Conservation (phyloP, 2,797 vertebrate genomes). For the Lacerta viridis region DNA sequence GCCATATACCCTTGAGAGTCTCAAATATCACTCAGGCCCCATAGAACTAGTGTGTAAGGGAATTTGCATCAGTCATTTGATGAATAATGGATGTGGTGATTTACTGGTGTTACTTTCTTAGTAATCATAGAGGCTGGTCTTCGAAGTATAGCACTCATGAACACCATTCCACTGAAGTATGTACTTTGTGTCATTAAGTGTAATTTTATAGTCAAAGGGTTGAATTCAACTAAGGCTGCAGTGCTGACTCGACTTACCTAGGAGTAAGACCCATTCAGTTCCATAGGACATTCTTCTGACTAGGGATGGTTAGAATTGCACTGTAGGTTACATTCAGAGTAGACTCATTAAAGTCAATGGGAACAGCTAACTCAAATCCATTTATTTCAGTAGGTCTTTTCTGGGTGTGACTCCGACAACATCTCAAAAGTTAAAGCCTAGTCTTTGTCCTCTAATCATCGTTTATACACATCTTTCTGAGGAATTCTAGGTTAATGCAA, state of each 20-base stretch:
- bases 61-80: constrained; percentile 56
- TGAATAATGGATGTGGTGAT: constrained; percentile 49
- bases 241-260: too few relatives aligned
- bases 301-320: too few relatives aligned
- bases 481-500: constrained; percentile 59
- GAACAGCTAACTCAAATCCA: not conserved
- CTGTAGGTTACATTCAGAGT: too few relatives aligned
- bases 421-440: constrained; percentile 57
- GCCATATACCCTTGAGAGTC: constrained; percentile 42
- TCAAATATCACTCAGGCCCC: not conserved
- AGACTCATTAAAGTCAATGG: not conserved
- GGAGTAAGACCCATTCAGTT: too few relatives aligned
- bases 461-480: constrained; percentile 46
- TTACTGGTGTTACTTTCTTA: constrained; percentile 58
- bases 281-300: too few relatives aligned
- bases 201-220: not conserved
- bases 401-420: not conserved
- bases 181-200: not conserved
- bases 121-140: constrained; percentile 11
- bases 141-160: not conserved
- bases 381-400: not conserved
- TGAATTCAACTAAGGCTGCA: too few relatives aligned
- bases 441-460: constrained; percentile 15
- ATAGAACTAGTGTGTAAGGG: constrained; percentile 39
- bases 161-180: not conserved